Percentiles rank a stretch among this genome's conserved stretches.
phyloP scores from a whole-genome alignment of 2,113 vertebrate species.

The Seriola quinqueradiata region DNA sequence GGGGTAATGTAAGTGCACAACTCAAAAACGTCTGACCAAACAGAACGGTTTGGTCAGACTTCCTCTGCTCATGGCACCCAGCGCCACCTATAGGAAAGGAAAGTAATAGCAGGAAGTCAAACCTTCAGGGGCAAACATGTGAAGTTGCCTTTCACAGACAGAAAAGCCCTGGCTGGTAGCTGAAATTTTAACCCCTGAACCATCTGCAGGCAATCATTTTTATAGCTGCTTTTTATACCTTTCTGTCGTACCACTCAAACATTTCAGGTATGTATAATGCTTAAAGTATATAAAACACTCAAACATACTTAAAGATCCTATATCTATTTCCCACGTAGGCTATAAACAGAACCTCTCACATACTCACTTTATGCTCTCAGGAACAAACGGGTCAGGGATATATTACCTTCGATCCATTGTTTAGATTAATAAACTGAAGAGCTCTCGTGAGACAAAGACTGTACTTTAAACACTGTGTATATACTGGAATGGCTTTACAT shows the following conservation, averaged over 20 bases:
- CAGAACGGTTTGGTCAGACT: not conserved
- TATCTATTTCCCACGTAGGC: not conserved
- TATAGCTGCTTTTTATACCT: not conserved
- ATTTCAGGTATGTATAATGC: too few relatives aligned
- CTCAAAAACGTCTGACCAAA: too few relatives aligned
- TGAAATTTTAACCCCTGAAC: not conserved
- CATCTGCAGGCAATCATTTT: not conserved
- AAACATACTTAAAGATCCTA: not conserved
- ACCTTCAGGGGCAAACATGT: not conserved
- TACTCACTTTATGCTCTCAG: not conserved
- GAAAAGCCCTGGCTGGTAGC: not conserved
- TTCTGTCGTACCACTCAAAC: not conserved
- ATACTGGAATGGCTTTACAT: slow-evolving; percentile 12
- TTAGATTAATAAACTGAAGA: not conserved
- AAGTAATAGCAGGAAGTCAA: not conserved
- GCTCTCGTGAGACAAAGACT: not conserved
- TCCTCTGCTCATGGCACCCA: not conserved
- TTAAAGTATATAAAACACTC: not conserved
- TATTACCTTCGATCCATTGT: not conserved
- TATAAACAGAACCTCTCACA: too few relatives aligned
- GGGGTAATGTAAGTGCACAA: too few relatives aligned
- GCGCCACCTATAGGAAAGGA: not conserved
- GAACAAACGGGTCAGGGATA: not conserved
- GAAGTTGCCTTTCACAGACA: not conserved
- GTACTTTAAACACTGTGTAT: slow-evolving; percentile 1